Percentiles rank a stretch among this genome's conserved stretches.
phyloP scores from a whole-genome alignment of 2,888 invertebrate species.

The Zele albiditarsus region DNA sequence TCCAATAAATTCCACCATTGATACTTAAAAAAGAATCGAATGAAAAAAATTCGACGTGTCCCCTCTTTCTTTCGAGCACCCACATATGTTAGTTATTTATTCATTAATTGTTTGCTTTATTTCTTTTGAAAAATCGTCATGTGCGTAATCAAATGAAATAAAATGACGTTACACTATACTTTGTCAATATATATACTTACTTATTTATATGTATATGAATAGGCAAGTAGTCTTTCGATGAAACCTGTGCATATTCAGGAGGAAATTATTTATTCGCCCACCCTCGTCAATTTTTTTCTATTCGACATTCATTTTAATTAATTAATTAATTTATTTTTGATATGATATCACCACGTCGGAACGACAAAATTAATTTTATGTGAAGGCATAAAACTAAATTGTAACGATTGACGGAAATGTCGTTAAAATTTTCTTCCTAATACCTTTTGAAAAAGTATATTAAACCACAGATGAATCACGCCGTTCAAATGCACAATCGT shows the following conservation, averaged over 20 bases:
- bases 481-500: constrained; percentile 41
- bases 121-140: constrained; percentile 31
- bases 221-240: constrained; percentile 38
- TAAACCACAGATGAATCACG: constrained; percentile 39
- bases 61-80: constrained; percentile 25
- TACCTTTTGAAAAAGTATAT: constrained; percentile 17
- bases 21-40: neutral
- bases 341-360: constrained; percentile 45
- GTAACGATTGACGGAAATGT: constrained; percentile 31
- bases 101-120: constrained; percentile 10
- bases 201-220: constrained; percentile 17
- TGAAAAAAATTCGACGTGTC: too few species aligned
- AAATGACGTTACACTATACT: constrained; percentile 21
- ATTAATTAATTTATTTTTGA: constrained; percentile 36
- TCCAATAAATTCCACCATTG: constrained; percentile 17
- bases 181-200: constrained; percentile 7
- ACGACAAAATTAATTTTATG: constrained; percentile 28
- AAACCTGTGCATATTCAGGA: constrained; percentile 28
- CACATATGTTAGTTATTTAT: constrained; percentile 3
- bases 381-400: constrained; percentile 23
- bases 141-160: constrained; percentile 33
- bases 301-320: constrained; percentile 13
- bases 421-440: constrained; percentile 27
- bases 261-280: neutral
- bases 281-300: neutral